phyloP scores from a whole-genome alignment of 2,888 invertebrate species.

The Diplolepis rosae region DNA sequence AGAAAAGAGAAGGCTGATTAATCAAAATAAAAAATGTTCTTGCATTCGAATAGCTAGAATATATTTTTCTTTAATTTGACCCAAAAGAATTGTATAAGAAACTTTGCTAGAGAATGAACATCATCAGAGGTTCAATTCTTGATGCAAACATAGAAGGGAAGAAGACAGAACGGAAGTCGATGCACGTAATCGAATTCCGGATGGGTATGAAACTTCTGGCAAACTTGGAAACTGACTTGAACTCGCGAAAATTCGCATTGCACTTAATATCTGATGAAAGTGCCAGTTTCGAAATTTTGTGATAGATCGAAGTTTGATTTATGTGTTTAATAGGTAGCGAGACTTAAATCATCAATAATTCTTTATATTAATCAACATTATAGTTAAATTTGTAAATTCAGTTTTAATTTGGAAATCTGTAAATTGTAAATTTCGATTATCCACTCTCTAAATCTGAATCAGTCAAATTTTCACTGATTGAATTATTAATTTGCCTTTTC shows the following conservation, averaged over 20 bases:
- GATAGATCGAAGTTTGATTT: neutral
- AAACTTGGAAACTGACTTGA: neutral
- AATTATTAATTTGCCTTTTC: too few relatives aligned
- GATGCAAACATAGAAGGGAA: neutral
- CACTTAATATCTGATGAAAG: conserved; percentile 7
- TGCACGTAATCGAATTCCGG: neutral
- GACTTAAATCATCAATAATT: too few relatives aligned
- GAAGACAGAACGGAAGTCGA: neutral
- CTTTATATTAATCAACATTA: too few relatives aligned
- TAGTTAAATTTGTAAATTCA: too few relatives aligned
- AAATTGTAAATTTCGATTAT: too few relatives aligned
- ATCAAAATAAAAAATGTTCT: too few relatives aligned
- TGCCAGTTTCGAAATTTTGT: neutral
- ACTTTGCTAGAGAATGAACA: neutral
- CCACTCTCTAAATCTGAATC: too few relatives aligned
- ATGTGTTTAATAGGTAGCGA: neutral
- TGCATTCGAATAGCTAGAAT: too few relatives aligned
- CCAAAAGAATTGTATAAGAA: neutral
- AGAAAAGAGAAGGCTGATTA: too few relatives aligned
- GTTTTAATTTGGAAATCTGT: too few relatives aligned
- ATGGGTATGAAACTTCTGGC: neutral
- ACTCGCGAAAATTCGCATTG: neutral
- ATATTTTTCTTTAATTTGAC: too few relatives aligned
- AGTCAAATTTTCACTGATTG: too few relatives aligned
- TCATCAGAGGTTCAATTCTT: neutral